Percentiles rank a stretch among this genome's conserved stretches.
These are phyloP conservation scores for Esperia sulphurella DNA, from an alignment of 2,888 invertebrate species.

Conservation along the genomic window DNA sequence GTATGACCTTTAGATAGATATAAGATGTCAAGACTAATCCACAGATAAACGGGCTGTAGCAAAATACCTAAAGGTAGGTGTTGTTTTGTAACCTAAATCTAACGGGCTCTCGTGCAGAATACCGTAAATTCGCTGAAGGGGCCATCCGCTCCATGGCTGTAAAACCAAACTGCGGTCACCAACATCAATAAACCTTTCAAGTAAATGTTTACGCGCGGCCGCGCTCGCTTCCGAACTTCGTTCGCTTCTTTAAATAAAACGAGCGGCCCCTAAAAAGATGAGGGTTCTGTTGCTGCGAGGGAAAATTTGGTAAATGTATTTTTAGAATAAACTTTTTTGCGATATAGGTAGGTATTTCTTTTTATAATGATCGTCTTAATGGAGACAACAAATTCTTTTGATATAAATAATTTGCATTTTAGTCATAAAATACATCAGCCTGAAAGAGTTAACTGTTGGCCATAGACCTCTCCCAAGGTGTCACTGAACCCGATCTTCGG, in stretches of 20 bases:
- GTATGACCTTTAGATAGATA: no score
- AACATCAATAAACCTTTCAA: constrained; percentile 71
- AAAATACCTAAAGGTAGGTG: not conserved
- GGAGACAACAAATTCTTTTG: no score
- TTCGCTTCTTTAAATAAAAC: constrained; percentile 64
- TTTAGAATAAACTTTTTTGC: not conserved
- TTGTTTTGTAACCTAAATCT: constrained; percentile 5
- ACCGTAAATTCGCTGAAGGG: constrained; percentile 10
- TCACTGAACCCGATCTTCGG: no score
- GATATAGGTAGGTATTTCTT: no score
- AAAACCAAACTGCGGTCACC: constrained; percentile 60
- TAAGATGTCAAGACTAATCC: no score
- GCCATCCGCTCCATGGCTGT: constrained; percentile 24
- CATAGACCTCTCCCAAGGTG: no score
- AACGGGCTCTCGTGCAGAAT: constrained; percentile 6
- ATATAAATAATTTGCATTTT: no score
- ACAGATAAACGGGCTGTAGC: no score
- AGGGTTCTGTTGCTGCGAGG: constrained; percentile 32
- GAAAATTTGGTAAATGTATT: constrained; percentile 28
- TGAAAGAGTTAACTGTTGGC: no score
- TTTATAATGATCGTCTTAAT: no score
- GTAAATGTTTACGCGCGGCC: constrained; percentile 67
- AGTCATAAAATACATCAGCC: no score
- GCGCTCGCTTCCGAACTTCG: constrained; percentile 47
- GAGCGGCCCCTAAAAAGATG: constrained; percentile 38